Conservation (phyloP, 2,888 invertebrate species). For the Halocaridina rubra region DNA sequence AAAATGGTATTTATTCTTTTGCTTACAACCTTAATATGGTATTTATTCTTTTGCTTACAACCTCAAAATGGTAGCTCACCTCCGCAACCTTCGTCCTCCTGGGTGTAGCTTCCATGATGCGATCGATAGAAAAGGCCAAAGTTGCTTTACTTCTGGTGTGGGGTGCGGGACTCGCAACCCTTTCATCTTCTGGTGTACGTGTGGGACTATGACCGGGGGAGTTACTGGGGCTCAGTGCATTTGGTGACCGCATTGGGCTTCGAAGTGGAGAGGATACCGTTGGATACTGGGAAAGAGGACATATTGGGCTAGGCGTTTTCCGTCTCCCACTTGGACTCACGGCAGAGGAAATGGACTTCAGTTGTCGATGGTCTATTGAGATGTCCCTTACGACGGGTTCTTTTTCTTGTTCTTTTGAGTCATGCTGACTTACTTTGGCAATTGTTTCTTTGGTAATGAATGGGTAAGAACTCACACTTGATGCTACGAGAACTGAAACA, state of each 20-base stretch:
- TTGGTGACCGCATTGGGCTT: background rate
- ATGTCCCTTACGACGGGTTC: background rate
- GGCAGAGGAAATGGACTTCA: background rate
- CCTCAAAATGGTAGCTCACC: too few relatives aligned
- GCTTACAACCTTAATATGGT: too few relatives aligned
- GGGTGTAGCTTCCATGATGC: slow-evolving; percentile 62
- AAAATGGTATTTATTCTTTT: too few relatives aligned
- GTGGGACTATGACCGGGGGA: slow-evolving; percentile 27
- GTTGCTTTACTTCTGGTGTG: slow-evolving; percentile 47
- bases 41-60: too few relatives aligned
- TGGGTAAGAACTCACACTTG: too few relatives aligned
- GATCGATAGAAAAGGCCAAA: slow-evolving; percentile 62
- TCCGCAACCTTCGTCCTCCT: slow-evolving; percentile 50
- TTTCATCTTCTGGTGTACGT: slow-evolving; percentile 41
- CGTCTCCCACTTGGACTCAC: background rate
- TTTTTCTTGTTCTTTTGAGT: background rate
- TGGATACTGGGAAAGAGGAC: background rate
- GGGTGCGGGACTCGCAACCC: slow-evolving; percentile 31
- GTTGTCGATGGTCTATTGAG: background rate
- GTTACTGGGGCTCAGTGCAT: slow-evolving; percentile 9
- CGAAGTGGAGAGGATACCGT: background rate
- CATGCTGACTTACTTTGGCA: background rate
- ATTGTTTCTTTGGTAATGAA: background rate
- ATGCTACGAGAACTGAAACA: background rate
- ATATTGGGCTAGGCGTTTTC: background rate